Conservation (phyloP, 2,888 invertebrate species). For the Cotesia congregata region DNA sequence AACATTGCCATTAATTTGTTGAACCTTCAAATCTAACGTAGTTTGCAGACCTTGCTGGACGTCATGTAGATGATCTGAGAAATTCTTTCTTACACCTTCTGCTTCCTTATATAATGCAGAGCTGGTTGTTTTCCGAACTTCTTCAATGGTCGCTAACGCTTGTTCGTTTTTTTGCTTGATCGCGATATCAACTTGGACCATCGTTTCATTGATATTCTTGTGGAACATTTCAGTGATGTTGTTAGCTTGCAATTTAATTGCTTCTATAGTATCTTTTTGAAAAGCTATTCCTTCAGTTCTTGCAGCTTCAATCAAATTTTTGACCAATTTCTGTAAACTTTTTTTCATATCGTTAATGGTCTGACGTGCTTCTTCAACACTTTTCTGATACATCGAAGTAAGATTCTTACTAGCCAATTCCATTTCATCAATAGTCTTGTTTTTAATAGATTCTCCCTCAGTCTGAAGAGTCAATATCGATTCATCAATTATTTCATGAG, state of each 20-base stretch:
- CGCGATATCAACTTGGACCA: no score
- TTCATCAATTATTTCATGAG: background rate
- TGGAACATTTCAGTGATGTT: no score
- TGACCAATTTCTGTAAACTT: background rate
- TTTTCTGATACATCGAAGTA: background rate
- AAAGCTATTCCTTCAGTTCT: no score
- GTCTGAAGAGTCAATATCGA: background rate
- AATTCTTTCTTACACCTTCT: background rate
- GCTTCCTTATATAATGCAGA: background rate
- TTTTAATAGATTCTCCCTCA: background rate
- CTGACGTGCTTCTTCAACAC: background rate
- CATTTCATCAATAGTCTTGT: background rate
- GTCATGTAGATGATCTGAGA: background rate
- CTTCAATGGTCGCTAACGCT: background rate
- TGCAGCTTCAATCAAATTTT: background rate
- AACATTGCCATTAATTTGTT: background rate
- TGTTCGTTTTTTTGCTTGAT: no score
- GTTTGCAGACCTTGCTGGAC: background rate
- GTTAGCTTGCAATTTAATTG: no score
- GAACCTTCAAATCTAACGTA: background rate
- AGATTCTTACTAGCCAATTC: background rate
- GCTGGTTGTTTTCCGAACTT: background rate
- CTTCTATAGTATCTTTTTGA: no score
- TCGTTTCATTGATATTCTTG: no score
- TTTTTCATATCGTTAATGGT: background rate